phyloP scores from a whole-genome alignment of 2,888 invertebrate species.

The Harpagoxenus sublaevis region DNA sequence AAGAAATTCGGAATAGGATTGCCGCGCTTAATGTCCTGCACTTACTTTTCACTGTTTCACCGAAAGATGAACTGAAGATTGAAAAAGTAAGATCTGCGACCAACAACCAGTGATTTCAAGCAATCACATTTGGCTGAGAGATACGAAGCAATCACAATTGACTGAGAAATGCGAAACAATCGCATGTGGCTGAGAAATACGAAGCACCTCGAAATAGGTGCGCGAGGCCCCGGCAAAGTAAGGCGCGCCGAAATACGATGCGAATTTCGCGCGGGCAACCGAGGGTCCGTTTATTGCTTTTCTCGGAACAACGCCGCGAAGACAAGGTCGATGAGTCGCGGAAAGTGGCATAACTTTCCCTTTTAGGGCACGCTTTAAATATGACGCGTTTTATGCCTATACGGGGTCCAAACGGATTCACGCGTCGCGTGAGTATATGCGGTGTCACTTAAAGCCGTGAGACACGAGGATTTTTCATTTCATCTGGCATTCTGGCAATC shows the following conservation, averaged over 20 bases:
- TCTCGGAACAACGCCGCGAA: constrained; percentile 66
- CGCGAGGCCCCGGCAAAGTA: neutral
- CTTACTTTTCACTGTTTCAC: neutral
- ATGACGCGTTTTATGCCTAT: constrained; percentile 17
- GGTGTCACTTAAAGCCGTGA: constrained; percentile 60
- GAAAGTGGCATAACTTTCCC: constrained; percentile 71
- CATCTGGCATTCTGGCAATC: neutral
- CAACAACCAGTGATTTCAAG: neutral
- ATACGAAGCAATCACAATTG: neutral
- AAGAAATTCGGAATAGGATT: neutral
- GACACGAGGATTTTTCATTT: constrained; percentile 39
- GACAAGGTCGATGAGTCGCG: constrained; percentile 66
- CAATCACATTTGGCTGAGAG: neutral
- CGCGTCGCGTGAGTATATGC: neutral
- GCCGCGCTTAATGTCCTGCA: neutral
- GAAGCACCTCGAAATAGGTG: neutral
- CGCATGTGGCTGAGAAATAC: neutral
- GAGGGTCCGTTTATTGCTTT: constrained; percentile 68
- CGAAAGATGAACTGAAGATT: neutral
- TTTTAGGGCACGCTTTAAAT: constrained; percentile 55
- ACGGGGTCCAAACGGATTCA: constrained; percentile 16
- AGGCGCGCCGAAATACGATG: constrained; percentile 52
- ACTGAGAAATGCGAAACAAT: neutral
- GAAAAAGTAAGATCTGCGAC: neutral
- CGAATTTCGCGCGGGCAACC: neutral